A percentile compares a stretch with the other conserved stretches of the same genome.
These are phyloP conservation scores for Phalacrocorax pelagicus DNA, from an alignment of 2,113 vertebrate species.

Conservation along the genomic window DNA sequence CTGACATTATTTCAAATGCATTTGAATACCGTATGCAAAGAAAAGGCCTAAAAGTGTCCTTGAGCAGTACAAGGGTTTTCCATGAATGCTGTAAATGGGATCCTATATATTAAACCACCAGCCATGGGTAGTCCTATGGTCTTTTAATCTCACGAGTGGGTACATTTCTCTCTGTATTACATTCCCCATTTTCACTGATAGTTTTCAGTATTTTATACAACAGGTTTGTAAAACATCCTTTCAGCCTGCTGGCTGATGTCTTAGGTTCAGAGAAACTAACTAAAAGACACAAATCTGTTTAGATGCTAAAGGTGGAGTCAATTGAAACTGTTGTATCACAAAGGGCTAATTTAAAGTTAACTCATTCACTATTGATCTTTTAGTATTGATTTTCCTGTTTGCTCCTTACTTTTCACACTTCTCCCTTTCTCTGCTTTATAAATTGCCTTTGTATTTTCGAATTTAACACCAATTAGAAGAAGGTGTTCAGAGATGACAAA, in stretches of 20 bases:
- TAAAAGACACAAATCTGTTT: background rate
- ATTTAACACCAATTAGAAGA: slow-evolving; percentile 52
- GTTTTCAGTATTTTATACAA: background rate
- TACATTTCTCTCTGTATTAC: background rate
- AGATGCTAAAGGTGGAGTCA: slow-evolving; percentile 15
- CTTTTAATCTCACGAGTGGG: background rate
- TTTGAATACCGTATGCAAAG: slow-evolving; percentile 34
- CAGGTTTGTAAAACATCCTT: background rate
- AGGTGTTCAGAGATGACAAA: slow-evolving; percentile 27
- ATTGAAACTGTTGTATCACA: slow-evolving; percentile 11
- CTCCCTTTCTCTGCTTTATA: slow-evolving; percentile 16
- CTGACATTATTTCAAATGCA: slow-evolving; percentile 45
- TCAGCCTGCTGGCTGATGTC: background rate
- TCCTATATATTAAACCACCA: background rate
- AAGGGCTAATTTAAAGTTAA: slow-evolving; percentile 42
- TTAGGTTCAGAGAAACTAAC: background rate
- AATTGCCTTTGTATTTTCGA: background rate
- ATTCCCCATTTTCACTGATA: background rate
- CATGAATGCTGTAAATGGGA: background rate
- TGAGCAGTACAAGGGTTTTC: slow-evolving; percentile 33
- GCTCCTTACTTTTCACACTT: slow-evolving; percentile 11
- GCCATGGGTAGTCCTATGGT: background rate
- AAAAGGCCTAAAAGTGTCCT: slow-evolving; percentile 32
- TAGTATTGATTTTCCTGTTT: slow-evolving; percentile 7
- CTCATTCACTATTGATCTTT: slow-evolving; percentile 4